Conservation (phyloP, 2,113 vertebrate genomes). For the Rhynchomys soricoides region DNA sequence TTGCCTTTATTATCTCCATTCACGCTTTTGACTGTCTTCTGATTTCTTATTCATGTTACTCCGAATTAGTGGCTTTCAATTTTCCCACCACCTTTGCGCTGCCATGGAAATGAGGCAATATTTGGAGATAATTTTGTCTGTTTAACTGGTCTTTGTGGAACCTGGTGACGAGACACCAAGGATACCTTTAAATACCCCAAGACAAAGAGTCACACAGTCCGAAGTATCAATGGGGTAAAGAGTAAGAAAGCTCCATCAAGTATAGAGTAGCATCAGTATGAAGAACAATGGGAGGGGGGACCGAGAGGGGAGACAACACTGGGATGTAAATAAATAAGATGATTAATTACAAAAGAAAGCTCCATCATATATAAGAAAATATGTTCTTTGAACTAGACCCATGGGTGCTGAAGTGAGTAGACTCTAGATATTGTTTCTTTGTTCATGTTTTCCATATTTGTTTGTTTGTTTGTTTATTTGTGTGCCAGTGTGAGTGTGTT, state of each 20-base stretch:
- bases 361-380: not conserved
- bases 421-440: not conserved
- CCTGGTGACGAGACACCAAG: not conserved
- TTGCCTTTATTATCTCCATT: not conserved
- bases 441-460: not conserved
- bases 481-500: not conserved
- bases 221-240: not conserved
- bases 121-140: constrained; percentile 32
- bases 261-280: no score
- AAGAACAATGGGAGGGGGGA: no score
- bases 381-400: not conserved
- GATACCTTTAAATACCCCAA: not conserved
- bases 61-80: not conserved
- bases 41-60: not conserved
- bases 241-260: not conserved
- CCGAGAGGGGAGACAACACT: no score
- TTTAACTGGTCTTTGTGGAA: not conserved
- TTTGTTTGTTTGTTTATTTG: not conserved
- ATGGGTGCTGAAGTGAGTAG: not conserved
- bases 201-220: not conserved
- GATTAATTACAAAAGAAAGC: no score
- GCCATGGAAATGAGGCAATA: not conserved
- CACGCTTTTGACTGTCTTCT: constrained; percentile 19
- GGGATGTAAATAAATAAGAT: no score
- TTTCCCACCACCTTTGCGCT: not conserved